Percentiles rank a stretch among this genome's conserved stretches.
Conservation (phyloP, 1,140 invertebrate species). For the Mamestra configurata region DNA sequence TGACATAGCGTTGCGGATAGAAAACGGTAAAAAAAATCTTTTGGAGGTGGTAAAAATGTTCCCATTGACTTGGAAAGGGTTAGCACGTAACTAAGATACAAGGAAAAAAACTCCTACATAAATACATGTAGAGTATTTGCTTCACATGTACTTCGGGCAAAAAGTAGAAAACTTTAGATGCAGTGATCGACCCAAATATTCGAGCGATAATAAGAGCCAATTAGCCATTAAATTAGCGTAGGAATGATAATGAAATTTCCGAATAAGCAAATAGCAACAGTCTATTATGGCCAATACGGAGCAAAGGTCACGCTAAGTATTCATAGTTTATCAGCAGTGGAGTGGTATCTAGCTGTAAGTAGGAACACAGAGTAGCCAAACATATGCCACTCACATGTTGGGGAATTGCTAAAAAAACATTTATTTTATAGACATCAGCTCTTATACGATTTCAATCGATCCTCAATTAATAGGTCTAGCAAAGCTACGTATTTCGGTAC, state of each 20-base stretch:
- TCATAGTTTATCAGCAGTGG: conserved; percentile 29
- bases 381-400: conserved; percentile 32
- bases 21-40: no score
- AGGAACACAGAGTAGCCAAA: neutral
- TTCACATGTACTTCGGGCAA: neutral
- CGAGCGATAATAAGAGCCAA: conserved; percentile 45
- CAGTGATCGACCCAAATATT: conserved; percentile 48
- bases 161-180: conserved; percentile 33
- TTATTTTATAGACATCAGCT: neutral
- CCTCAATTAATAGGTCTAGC: no score
- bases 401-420: conserved; percentile 3
- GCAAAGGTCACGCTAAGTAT: conserved; percentile 45
- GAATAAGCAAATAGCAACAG: conserved; percentile 49
- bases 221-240: conserved; percentile 50
- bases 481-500: no score
- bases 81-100: no score
- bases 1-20: no score
- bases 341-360: conserved; percentile 26
- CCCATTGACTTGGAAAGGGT: no score
- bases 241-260: conserved; percentile 51
- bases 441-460: no score
- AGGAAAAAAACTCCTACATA: neutral
- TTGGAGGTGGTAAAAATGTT: no score
- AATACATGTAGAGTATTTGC: neutral
- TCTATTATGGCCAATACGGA: conserved; percentile 43